A percentile compares a stretch with the other conserved stretches of the same genome.
Conservation (phyloP, 2,888 invertebrate genomes). For the Oscheius sp. region DNA sequence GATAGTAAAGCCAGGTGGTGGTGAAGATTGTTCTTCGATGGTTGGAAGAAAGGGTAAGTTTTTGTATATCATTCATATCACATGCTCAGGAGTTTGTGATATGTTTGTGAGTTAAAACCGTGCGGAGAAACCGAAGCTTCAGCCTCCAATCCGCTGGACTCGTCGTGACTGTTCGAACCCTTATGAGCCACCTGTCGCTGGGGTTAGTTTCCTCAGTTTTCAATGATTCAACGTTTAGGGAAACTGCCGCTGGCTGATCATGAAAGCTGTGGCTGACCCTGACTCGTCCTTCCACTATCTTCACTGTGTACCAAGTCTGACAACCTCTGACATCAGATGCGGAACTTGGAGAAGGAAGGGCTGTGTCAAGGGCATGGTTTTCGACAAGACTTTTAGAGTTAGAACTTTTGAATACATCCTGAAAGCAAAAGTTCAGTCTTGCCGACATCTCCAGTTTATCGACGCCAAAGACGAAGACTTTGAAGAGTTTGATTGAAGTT, state of each 20-base stretch:
- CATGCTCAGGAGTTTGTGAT: neutral
- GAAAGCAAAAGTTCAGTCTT: neutral
- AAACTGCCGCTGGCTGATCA: slow-evolving; percentile 28
- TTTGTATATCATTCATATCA: neutral
- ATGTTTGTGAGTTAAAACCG: slow-evolving; percentile 6
- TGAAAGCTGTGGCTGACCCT: slow-evolving; percentile 16
- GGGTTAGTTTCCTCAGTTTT: neutral
- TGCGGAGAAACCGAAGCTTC: neutral
- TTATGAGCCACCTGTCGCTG: slow-evolving; percentile 1
- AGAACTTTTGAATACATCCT: neutral
- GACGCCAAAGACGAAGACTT: neutral
- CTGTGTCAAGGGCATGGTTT: slow-evolving; percentile 1
- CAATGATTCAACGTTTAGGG: slow-evolving; percentile 5
- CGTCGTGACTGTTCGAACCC: slow-evolving; percentile 19
- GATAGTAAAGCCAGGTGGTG: slow-evolving; percentile 2
- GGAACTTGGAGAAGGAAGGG: slow-evolving; percentile 17
- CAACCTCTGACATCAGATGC: slow-evolving; percentile 11
- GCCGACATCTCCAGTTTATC: neutral
- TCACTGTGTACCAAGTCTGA: slow-evolving; percentile 7
- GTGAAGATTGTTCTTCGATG: slow-evolving; percentile 17
- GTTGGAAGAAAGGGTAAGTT: slow-evolving; percentile 17
- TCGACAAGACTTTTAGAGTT: neutral
- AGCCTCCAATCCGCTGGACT: slow-evolving; percentile 11
- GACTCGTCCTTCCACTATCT: slow-evolving; percentile 9
- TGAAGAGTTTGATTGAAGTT: neutral